Conservation (phyloP, 2,888 invertebrate genomes). For the Athetis lepigone region DNA sequence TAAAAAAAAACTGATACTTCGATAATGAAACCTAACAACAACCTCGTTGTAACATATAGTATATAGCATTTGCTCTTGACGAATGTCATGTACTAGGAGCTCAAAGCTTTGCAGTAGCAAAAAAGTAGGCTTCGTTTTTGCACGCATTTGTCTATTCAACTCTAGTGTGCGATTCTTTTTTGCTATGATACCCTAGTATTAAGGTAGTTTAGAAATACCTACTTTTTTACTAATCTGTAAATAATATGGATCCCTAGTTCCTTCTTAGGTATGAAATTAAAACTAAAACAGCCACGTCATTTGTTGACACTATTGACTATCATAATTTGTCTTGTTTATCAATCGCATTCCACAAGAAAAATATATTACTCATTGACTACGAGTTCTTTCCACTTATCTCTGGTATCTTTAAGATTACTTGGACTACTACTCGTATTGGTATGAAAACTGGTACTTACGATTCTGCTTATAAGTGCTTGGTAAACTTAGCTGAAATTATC, state of each 20-base stretch:
- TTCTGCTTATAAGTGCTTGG: conserved; percentile 17
- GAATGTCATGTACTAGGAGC: conserved; percentile 55
- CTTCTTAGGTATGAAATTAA: conserved; percentile 5
- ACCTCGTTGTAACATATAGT: background rate
- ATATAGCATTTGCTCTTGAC: conserved; percentile 39
- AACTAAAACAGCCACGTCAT: conserved; percentile 23
- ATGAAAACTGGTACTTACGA: conserved; percentile 23
- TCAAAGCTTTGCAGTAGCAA: conserved; percentile 15
- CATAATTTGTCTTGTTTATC: conserved; percentile 46
- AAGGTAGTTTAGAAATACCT: conserved; percentile 16
- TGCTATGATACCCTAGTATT: conserved; percentile 46
- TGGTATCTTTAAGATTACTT: conserved; percentile 48
- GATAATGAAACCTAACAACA: conserved; percentile 2
- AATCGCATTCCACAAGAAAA: conserved; percentile 58
- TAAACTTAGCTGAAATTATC: background rate
- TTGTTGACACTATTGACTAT: conserved; percentile 27
- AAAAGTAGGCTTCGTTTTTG: conserved; percentile 17
- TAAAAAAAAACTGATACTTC: background rate
- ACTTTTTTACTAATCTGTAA: background rate
- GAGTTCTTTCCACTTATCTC: conserved; percentile 36
- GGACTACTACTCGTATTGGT: conserved; percentile 11
- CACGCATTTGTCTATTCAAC: background rate
- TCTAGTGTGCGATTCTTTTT: background rate
- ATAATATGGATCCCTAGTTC: background rate
- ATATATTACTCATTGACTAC: conserved; percentile 46